Percentiles rank a stretch among this genome's conserved stretches.
These are phyloP conservation scores for Pocillopora verrucosa DNA, from an alignment of 64 coral and sea anemone genomes.

Conservation along the genomic window DNA sequence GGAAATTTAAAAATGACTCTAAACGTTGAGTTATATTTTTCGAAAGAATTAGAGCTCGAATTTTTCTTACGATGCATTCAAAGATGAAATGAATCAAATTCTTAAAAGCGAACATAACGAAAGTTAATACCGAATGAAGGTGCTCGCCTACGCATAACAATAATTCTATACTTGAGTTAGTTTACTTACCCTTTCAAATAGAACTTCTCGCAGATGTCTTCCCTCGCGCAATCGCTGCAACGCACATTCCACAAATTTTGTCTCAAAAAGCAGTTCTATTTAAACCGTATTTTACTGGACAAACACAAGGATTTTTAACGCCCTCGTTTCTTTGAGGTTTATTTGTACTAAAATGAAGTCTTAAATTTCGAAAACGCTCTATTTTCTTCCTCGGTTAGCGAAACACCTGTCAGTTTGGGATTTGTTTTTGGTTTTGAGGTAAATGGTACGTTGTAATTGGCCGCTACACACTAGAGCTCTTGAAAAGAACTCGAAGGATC, in stretches of 20 bases:
- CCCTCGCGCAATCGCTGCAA: background rate
- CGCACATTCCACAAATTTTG: background rate
- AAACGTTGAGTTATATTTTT: too few relatives aligned
- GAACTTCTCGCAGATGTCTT: background rate
- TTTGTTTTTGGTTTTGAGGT: conserved; percentile 36
- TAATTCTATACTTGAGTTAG: background rate
- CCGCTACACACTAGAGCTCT: background rate
- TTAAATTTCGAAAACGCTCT: conserved; percentile 2
- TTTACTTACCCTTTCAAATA: conserved; percentile 14
- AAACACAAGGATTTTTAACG: background rate
- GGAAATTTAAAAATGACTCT: too few relatives aligned
- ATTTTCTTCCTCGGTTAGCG: conserved; percentile 32
- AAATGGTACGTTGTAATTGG: conserved; percentile 20
- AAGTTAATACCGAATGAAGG: background rate
- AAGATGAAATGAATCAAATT: too few relatives aligned
- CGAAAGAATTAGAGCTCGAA: too few relatives aligned
- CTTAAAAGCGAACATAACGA: background rate
- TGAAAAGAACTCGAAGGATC: background rate
- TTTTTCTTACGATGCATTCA: too few relatives aligned
- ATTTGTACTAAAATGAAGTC: background rate
- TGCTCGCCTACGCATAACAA: background rate
- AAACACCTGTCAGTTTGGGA: conserved; percentile 20
- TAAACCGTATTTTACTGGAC: background rate
- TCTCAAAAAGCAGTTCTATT: background rate
- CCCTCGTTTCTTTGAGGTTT: background rate